These are phyloP conservation scores for Scortum barcoo DNA, from an alignment of 2,113 vertebrate genomes.

Conservation along the genomic window DNA sequence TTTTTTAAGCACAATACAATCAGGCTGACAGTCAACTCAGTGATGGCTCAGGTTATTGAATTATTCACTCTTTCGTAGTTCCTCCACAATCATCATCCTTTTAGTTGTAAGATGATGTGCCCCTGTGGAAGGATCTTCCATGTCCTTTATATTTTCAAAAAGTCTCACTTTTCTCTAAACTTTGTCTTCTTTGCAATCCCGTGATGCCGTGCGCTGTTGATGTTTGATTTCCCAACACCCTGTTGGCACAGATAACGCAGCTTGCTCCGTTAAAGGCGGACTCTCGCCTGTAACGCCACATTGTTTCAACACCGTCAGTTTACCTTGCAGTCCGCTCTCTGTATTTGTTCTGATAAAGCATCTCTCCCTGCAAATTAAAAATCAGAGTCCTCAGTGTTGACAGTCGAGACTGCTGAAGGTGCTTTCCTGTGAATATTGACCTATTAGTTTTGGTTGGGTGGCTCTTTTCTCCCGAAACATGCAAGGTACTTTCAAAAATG, in stretches of 20 bases:
- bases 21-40: too few relatives aligned
- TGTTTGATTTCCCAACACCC: constrained; percentile 48
- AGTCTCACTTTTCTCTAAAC: neutral
- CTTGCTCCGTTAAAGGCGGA: neutral
- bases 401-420: constrained; percentile 4
- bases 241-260: neutral
- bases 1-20: neutral
- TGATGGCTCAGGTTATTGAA: neutral
- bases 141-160: neutral
- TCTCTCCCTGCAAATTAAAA: constrained; percentile 55
- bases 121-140: too few relatives aligned
- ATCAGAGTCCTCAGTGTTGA: constrained; percentile 32
- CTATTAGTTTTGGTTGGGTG: constrained; percentile 83
- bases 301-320: constrained; percentile 40
- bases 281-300: constrained; percentile 2
- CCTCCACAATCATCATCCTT: neutral
- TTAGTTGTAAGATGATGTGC: neutral
- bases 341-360: constrained; percentile 70
- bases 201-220: constrained; percentile 19
- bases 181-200: neutral
- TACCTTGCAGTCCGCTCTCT: constrained; percentile 28
- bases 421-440: constrained; percentile 72
- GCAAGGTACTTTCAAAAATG: constrained; percentile 62
- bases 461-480: constrained; percentile 78
- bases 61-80: neutral